phyloP scores from a whole-genome alignment of 2,888 invertebrate species.

The Drosophila affinis region DNA sequence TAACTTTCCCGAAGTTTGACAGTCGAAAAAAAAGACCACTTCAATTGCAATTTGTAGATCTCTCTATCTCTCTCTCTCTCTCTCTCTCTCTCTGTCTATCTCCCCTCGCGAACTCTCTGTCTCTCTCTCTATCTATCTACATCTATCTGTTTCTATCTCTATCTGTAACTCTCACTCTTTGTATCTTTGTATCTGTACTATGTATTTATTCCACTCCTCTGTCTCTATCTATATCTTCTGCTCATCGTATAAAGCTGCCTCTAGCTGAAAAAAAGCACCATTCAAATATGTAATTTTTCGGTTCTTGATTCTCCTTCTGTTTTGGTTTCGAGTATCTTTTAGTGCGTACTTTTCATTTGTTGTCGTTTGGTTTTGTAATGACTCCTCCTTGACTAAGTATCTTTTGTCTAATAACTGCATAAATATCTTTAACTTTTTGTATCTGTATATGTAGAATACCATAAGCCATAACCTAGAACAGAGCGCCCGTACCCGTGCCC shows the following conservation, averaged over 20 bases:
- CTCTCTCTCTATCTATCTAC: constrained; percentile 4
- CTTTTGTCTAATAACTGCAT: constrained; percentile 48
- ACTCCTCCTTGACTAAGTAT: constrained; percentile 44
- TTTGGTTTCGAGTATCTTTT: constrained; percentile 39
- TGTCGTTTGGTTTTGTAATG: constrained; percentile 26
- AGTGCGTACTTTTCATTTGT: constrained; percentile 32
- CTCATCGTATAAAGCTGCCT: constrained; percentile 55
- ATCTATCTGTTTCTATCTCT: constrained; percentile 26
- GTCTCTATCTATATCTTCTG: constrained; percentile 14
- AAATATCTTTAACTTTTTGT: constrained; percentile 50
- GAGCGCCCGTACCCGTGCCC: background rate
- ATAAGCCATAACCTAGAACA: constrained; percentile 55
- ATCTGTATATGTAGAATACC: constrained; percentile 61
- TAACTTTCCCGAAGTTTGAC: constrained; percentile 76
- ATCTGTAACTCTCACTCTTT: constrained; percentile 26
- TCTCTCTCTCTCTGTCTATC: constrained; percentile 13
- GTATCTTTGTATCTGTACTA: constrained; percentile 36
- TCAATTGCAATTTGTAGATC: constrained; percentile 63
- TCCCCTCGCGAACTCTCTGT: constrained; percentile 3
- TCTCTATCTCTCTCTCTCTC: constrained; percentile 3
- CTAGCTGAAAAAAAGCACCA: constrained; percentile 55
- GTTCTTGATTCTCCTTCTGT: constrained; percentile 39
- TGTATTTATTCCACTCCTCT: constrained; percentile 27
- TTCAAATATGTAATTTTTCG: constrained; percentile 35
- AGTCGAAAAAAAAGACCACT: constrained; percentile 58